Evolutionary conservation across 2,888 invertebrate genomes (phyloP), one percentile per base, ranked within the genome.

Genomic region (Buathra laborator): DNA sequence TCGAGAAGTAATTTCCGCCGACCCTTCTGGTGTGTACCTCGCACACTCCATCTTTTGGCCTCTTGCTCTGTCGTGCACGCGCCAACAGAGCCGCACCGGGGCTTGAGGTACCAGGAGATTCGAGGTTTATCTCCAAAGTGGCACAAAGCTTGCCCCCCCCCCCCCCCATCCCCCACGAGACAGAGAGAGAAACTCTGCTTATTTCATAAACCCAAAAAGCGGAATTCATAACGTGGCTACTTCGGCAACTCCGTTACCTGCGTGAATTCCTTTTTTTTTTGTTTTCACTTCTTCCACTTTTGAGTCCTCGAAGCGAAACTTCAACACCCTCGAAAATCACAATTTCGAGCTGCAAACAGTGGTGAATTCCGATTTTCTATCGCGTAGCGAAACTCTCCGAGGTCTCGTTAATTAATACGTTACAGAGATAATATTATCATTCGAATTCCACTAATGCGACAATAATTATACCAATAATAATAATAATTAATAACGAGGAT

Each of bases 1-100:
- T 81, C 59, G 67, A 68, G 68, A 84, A 84, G 84, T 77, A 84
- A 84, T 84, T 84, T 84, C 84, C 84, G 84, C 62, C 68, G 51
- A 78, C 32, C 16, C 70, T 53, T n/a, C 37, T 37, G 9, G 37
- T 37, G 72, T 72, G n/a, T 51, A 44, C 46, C 62, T 62, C 59
- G 70, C 48, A 53, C 16, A 70, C 74, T 79, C 64, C 70, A 66
- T 32, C 14, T 56, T 14, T 51, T 24, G 12, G 46, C 48, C 68
- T 68, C 48, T 68, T 46, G 7, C 46, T 71, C 14, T 14, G 16
- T 71, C 37, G 0, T 14, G 10, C 71, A 12, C 71, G 14, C 32
- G 16, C 37, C 53, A 32, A 59, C 24, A 59, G 59, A 14, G 14
- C 59, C 3, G 29, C 59, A 24, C 59, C 32, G 59, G 24, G 1